Evolutionary conservation across 64 coral and sea anemone species (phyloP), one percentile per base, ranked within the genome.

Genomic region (Hydrozoanthus tunicans): DNA sequence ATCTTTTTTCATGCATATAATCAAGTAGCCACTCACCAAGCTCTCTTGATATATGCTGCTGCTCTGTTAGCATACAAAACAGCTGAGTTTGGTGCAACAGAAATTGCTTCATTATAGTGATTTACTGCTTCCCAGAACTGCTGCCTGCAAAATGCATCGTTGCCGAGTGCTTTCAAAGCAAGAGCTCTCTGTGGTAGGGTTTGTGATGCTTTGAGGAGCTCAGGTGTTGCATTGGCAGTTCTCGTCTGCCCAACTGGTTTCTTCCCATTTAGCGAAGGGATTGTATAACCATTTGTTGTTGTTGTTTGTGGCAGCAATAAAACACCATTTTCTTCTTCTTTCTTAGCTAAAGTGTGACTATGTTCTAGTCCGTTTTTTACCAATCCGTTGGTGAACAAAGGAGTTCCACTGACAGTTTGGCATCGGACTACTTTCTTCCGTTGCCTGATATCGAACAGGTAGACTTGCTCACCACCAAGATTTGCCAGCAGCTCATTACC

Each of bases 61-160:
- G 96, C 96, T 65, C 96, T 93, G 68, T 98, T 98, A 17, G 96
- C 96, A 90, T 98, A 98, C 9, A 98, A 82, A 32, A 98, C 83
- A 23, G 96, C 93, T 93, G 96, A 95, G 59, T 95, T 75, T 43
- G 83, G 89, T n/a, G 96, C 93, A 61, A 91, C 32, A 13, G 73
- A 89, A 61, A 98, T 90, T 64, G 96, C 96, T 64, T 98, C 93
- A 90, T 98, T 98, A 76, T 98, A 98, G 79, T 90, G 82, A 79
- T 98, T 98, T 6, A 98, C 91, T 25, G 96, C 96, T 79, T 86
- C 91, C 96, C 93, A 98, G 72, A 95, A 98, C 89, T 98, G 91
- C 92, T 95, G 94, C 54, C 93, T 95, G 70, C 91, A 93, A 83
- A 95, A 98, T 12, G 94, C 96, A n/a, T 91, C 91, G 93, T 98